Conservation (phyloP, 2,888 invertebrate species). For the Aporophyla nigra region DNA sequence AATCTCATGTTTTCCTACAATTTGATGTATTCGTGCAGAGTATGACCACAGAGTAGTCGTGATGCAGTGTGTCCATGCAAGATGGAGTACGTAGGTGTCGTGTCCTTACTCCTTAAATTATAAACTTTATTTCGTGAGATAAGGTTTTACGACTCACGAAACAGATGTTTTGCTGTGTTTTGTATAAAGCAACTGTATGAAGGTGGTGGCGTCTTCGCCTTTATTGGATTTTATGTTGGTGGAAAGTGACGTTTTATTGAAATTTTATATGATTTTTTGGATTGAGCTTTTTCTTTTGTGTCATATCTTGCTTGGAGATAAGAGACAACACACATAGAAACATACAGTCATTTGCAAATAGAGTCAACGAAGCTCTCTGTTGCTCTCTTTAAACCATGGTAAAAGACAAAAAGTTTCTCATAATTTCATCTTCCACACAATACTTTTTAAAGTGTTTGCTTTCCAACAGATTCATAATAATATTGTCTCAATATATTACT, state of each 20-base stretch:
- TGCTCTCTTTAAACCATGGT: background rate
- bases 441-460: background rate
- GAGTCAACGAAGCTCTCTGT: background rate
- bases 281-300: background rate
- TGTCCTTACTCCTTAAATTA: conserved; percentile 57
- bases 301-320: background rate
- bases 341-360: too few species aligned
- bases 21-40: conserved; percentile 52
- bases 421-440: too few species aligned
- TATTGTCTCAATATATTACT: background rate
- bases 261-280: background rate
- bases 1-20: conserved; percentile 43
- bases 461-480: background rate
- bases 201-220: background rate
- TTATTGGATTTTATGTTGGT: background rate
- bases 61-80: conserved; percentile 47
- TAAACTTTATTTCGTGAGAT: conserved; percentile 52
- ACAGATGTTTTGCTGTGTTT: conserved; percentile 25
- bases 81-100: conserved; percentile 46
- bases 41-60: conserved; percentile 53
- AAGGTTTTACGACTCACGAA: conserved; percentile 42
- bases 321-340: too few species aligned
- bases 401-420: background rate
- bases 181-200: conserved; percentile 4
- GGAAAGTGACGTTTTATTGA: conserved; percentile 3